These are phyloP conservation scores for Drosophila kanekoi DNA, from an alignment of 2,888 invertebrate species.

Conservation along the genomic window DNA sequence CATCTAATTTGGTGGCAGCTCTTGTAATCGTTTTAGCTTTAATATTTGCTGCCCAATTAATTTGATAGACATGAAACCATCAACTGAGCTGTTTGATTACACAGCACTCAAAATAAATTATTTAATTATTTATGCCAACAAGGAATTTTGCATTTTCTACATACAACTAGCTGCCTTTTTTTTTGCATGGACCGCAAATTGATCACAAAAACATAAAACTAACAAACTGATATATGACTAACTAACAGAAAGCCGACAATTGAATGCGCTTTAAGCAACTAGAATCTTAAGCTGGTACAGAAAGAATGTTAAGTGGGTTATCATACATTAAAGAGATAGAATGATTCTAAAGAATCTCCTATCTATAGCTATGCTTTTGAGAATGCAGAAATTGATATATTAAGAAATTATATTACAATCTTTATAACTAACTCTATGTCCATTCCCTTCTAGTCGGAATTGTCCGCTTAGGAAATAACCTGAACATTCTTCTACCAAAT, in stretches of 20 bases:
- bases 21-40: not conserved
- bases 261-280: not conserved
- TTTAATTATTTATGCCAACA: constrained; percentile 71
- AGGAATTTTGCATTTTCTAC: constrained; percentile 45
- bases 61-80: constrained; percentile 42
- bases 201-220: constrained; percentile 11
- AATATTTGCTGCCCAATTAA: constrained; percentile 42
- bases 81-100: constrained; percentile 27
- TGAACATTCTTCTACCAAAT: no score
- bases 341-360: not conserved
- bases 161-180: constrained; percentile 4
- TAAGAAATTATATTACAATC: no score
- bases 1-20: not conserved
- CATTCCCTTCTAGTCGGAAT: no score
- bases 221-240: constrained; percentile 5
- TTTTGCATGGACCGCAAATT: constrained; percentile 20
- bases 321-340: not conserved
- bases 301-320: no score
- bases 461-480: no score
- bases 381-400: no score
- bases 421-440: no score
- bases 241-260: constrained; percentile 14
- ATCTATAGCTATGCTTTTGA: no score
- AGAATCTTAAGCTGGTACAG: no score
- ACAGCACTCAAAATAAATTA: constrained; percentile 48